Base-by-base conservation (phyloP, 2,797 vertebrate genomes). In the Molossus alvarezi region DNA sequence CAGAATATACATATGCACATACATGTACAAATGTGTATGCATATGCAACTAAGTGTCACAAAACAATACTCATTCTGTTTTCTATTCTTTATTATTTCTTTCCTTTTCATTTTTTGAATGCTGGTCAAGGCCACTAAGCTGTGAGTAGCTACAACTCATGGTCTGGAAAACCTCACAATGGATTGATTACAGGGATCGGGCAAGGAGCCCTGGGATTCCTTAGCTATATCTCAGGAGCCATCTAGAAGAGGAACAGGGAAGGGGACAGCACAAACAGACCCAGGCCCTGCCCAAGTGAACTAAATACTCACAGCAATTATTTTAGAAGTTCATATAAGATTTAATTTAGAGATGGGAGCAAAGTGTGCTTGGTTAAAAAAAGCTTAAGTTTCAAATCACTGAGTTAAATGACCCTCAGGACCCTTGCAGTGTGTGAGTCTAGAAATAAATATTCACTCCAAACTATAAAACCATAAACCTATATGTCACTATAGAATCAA, bases 361-460 rank as follows among this genome's bases (percentile, higher is more conserved):
- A 69, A 69, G n/a, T 12, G 23, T 51, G 92, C 72, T 91, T 25
- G 3, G 21, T 87, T 57, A 71, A 94, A 91, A 81, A 95, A 58
- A 45, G 6, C 41, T 29, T 17, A 87, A 76, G 37, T 93, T 96
- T 75, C n/a, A 60, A 89, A 84, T 62, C 85, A 96, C 72, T 48
- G 51, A 89, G 58, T 90, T 93, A 81, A 17, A 89, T 75, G n/a
- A 92, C 25, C 25, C 95, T 89, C 67, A 73, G 58, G n/a, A 72
- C 60, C 58, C 48, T 79, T 92, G 75, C 45, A 88, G 29, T 88
- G 17, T 80, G 7, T 84, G 25, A 83, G 18, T 84, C 85, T 96
- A 92, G 75, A 96, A 92, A 93, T 64, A 95, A 96, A 69, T 88
- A 92, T 89, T 90, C 18, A 85, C 37, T 92, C 80, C 55, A 93